Percentiles rank a stretch among this genome's conserved stretches.
These are phyloP conservation scores for Capitella teleta DNA, from an alignment of 1,140 invertebrate species.

Conservation along the genomic window DNA sequence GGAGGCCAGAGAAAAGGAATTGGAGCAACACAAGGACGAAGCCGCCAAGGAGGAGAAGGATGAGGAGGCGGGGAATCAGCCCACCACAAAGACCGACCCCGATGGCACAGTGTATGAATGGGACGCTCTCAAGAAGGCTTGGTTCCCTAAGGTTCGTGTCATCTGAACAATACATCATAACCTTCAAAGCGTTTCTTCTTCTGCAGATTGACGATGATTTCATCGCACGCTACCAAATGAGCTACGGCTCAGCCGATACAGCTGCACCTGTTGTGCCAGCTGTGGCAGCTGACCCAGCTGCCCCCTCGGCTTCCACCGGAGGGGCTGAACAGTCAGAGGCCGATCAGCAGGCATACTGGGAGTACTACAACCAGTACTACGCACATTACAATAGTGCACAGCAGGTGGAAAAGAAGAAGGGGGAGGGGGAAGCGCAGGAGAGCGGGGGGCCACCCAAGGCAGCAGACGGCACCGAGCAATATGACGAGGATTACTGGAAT, in stretches of 20 bases:
- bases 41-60: not conserved
- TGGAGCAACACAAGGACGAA: not conserved
- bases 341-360: slow-evolving; percentile 2
- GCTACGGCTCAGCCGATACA: slow-evolving; percentile 62
- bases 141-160: slow-evolving; percentile 72
- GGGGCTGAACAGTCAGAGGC: not conserved
- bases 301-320: slow-evolving; percentile 10
- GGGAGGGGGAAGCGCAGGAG: slow-evolving; percentile 21
- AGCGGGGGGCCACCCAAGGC: slow-evolving; percentile 29
- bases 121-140: slow-evolving; percentile 79
- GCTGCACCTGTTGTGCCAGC: slow-evolving; percentile 28
- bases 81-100: slow-evolving; percentile 62
- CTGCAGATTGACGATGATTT: slow-evolving; percentile 84
- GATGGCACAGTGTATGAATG: slow-evolving; percentile 85
- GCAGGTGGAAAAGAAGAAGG: slow-evolving; percentile 10
- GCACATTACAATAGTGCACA: slow-evolving; percentile 12
- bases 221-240: slow-evolving; percentile 89
- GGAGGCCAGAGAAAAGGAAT: too few species aligned
- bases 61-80: not conserved
- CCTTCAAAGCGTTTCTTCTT: not conserved
- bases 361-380: slow-evolving; percentile 23
- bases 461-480: not conserved
- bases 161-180: not conserved
- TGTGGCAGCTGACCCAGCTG: not conserved
- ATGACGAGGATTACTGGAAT: not conserved